Percentiles rank a stretch among this genome's conserved stretches.
These are phyloP conservation scores for Pao palembangensis DNA, from an alignment of 2,113 vertebrate species.

Conservation along the genomic window DNA sequence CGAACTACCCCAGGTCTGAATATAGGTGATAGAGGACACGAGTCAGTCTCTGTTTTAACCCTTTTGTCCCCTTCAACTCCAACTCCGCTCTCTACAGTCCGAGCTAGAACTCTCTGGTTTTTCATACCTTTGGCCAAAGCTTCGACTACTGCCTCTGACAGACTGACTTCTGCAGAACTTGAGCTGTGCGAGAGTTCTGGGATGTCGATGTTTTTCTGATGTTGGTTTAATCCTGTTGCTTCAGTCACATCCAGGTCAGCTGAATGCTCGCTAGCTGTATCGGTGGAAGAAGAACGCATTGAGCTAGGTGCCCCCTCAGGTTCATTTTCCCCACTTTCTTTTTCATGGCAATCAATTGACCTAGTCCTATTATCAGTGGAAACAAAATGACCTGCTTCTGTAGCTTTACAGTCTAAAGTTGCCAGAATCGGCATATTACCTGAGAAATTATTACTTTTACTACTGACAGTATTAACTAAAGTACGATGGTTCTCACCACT, in stretches of 20 bases:
- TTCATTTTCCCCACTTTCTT: slow-evolving; percentile 52
- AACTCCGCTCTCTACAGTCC: slow-evolving; percentile 58
- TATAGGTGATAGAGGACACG: slow-evolving; percentile 42
- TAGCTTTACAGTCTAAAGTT: slow-evolving; percentile 45
- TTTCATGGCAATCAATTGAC: slow-evolving; percentile 41
- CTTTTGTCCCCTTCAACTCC: slow-evolving; percentile 16
- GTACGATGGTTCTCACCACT: slow-evolving; percentile 47
- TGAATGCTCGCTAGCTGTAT: slow-evolving; percentile 87
- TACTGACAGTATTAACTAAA: slow-evolving; percentile 56
- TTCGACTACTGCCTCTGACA: slow-evolving; percentile 63
- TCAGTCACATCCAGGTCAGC: slow-evolving; percentile 78
- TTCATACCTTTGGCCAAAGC: slow-evolving; percentile 78
- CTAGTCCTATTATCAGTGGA: slow-evolving; percentile 43
- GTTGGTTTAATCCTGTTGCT: slow-evolving; percentile 44
- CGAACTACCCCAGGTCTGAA: slow-evolving; percentile 83
- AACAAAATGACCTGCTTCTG: slow-evolving; percentile 46
- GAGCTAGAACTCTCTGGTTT: slow-evolving; percentile 83
- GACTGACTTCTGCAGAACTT: slow-evolving; percentile 32
- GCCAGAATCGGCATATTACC: slow-evolving; percentile 62
- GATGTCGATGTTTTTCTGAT: slow-evolving; percentile 42
- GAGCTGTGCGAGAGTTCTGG: slow-evolving; percentile 26
- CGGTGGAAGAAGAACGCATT: slow-evolving; percentile 82
- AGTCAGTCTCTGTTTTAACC: slow-evolving; percentile 28
- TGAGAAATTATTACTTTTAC: slow-evolving; percentile 63
- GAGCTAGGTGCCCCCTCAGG: slow-evolving; percentile 67